A percentile compares a stretch with the other conserved stretches of the same genome.
Evolutionary conservation across 2,113 vertebrate species (phyloP).

Genomic region (Micromys minutus): DNA sequence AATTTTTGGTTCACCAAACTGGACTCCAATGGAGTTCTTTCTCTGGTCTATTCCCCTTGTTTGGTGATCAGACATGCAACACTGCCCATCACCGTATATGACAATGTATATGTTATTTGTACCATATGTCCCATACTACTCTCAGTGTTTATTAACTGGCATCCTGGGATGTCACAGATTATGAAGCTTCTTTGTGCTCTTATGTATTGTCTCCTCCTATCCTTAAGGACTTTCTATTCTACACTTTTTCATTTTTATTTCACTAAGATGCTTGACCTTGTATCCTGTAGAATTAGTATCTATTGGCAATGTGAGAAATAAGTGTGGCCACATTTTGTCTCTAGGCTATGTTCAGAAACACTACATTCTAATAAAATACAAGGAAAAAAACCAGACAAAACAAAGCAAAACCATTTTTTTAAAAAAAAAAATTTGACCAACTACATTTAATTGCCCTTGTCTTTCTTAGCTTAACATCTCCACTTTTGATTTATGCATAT

Average conservation of each 20-base stretch:
- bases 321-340: too few species aligned
- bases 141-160: neutral
- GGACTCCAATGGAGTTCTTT: too few species aligned
- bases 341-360: neutral
- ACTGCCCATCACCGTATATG: neutral
- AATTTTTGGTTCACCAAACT: neutral
- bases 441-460: neutral
- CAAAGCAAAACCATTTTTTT: neutral
- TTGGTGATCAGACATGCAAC: too few species aligned
- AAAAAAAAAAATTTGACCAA: too few species aligned
- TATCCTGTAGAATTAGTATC: neutral
- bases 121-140: neutral
- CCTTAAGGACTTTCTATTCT: neutral
- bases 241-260: neutral
- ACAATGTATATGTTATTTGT: too few species aligned
- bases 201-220: too few species aligned
- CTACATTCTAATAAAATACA: neutral
- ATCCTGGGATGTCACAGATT: neutral
- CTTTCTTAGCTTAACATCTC: neutral
- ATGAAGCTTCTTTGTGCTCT: neutral
- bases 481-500: neutral
- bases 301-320: too few species aligned
- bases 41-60: neutral
- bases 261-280: too few species aligned
- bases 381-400: too few species aligned